Evolutionary conservation across 2,797 vertebrate species (phyloP), one percentile per base, ranked within the genome.

Genomic region (Lerista edwardsae): DNA sequence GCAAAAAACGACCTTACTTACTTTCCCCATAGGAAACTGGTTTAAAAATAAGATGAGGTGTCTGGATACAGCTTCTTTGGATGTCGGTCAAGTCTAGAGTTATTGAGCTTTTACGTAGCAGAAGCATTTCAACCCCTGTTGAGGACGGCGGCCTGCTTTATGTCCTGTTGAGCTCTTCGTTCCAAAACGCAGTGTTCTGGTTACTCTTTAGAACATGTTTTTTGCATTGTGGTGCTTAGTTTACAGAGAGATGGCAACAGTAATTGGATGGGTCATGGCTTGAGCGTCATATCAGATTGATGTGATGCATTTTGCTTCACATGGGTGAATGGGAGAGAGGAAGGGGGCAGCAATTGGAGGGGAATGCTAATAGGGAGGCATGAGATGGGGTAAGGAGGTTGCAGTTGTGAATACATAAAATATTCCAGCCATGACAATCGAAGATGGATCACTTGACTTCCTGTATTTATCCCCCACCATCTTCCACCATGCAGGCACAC

Each of bases 91-190:
- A 83, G 64, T 62, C 65, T 86, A 55, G 59, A 27, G 79, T 47
- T 77, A 76, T 17, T 84, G 55, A 39, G 19, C 31, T 21, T 90
- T 86, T 77, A 72, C 19, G 27, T 41, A 62, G 3, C 72, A 44
- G 39, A 62, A 27, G 36, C 75, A 85, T 90, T 88, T 62, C 64
- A 82, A 47, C 72, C n/a, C 10, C 15, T 67, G 65, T 88, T 84
- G 67, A 85, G 69, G 7, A 41, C 57, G 59, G 64, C 76, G 83
- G 44, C n/a, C 73, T 92, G 74, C n/a, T 88, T 91, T 91, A 36
- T 39, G 25, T 86, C 86, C 72, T 80, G 51, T 62, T 65, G 57
- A 86, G 41, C 2, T 29, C 34, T 83, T 6, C 41, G 2, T 79
- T 86, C 14, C 81, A 79, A 91, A 89, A 84, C 23, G 72, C 36